phyloP scores from a whole-genome alignment of 2,888 invertebrate species.

The Proisotoma minuta region DNA sequence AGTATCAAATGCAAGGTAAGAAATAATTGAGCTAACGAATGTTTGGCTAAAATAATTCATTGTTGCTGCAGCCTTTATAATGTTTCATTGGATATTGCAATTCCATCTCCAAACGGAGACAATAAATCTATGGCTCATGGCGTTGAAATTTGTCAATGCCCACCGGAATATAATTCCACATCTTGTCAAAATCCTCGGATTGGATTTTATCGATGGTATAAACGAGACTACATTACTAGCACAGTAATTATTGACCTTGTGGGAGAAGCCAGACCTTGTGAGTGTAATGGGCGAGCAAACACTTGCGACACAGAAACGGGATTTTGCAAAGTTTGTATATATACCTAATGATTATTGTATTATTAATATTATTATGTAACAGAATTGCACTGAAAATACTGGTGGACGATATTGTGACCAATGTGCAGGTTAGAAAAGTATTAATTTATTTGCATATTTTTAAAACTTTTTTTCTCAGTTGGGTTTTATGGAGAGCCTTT shows the following conservation, averaged over 20 bases:
- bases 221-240: constrained; percentile 58
- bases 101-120: constrained; percentile 52
- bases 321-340: constrained; percentile 65
- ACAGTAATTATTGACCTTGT: constrained; percentile 72
- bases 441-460: not conserved
- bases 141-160: constrained; percentile 82
- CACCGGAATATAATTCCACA: constrained; percentile 70
- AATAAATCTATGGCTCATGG: constrained; percentile 62
- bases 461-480: not conserved
- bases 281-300: constrained; percentile 72
- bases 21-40: constrained; percentile 7
- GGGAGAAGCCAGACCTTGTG: constrained; percentile 72
- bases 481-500: constrained; percentile 79
- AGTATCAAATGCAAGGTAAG: constrained; percentile 49
- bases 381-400: constrained; percentile 82
- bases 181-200: constrained; percentile 85
- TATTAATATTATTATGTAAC: constrained; percentile 32
- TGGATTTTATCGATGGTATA: constrained; percentile 71
- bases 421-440: constrained; percentile 60
- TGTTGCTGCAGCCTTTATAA: constrained; percentile 61
- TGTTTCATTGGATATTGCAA: constrained; percentile 77
- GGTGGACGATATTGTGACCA: constrained; percentile 74
- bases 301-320: constrained; percentile 80
- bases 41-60: constrained; percentile 47
- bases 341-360: constrained; percentile 2